phyloP scores from a whole-genome alignment of 2,797 vertebrate species.

The Chaenodraco wilsoni region DNA sequence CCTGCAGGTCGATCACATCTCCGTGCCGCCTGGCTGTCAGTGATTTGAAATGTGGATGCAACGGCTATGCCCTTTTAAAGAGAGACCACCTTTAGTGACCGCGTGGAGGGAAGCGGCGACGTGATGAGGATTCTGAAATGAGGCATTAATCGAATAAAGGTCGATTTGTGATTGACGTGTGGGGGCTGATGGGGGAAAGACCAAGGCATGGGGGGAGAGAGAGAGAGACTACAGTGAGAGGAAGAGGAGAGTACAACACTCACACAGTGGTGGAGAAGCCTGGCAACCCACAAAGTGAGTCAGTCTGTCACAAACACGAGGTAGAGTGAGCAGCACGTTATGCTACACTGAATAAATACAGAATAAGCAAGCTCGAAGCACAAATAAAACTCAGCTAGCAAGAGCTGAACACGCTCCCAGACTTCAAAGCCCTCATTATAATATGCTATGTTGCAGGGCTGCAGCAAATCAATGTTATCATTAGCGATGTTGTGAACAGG shows the following conservation, averaged over 20 bases:
- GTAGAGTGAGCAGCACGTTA: not conserved
- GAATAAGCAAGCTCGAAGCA: not conserved
- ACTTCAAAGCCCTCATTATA: constrained; percentile 24
- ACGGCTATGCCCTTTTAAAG: constrained; percentile 44
- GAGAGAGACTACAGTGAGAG: not conserved
- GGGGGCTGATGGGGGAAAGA: constrained; percentile 17
- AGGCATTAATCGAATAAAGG: constrained; percentile 67
- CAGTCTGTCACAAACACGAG: not conserved
- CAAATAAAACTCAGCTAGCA: constrained; percentile 8
- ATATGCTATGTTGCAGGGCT: not conserved
- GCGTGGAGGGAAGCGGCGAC: constrained; percentile 15
- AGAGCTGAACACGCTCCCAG: not conserved
- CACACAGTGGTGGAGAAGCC: constrained; percentile 25
- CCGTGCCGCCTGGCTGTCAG: constrained; percentile 8
- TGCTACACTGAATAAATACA: not conserved
- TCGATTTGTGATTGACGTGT: constrained; percentile 56
- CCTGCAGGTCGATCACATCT: constrained; percentile 19
- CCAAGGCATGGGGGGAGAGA: not conserved
- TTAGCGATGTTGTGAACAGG: not conserved
- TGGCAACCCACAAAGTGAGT: constrained; percentile 11
- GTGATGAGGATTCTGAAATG: constrained; percentile 48
- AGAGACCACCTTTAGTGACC: constrained; percentile 48
- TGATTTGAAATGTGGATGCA: constrained; percentile 62
- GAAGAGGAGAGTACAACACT: not conserved
- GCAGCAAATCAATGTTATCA: constrained; percentile 4